phyloP scores from a whole-genome alignment of 1,140 invertebrate species.

The Drosophila ironensis region DNA sequence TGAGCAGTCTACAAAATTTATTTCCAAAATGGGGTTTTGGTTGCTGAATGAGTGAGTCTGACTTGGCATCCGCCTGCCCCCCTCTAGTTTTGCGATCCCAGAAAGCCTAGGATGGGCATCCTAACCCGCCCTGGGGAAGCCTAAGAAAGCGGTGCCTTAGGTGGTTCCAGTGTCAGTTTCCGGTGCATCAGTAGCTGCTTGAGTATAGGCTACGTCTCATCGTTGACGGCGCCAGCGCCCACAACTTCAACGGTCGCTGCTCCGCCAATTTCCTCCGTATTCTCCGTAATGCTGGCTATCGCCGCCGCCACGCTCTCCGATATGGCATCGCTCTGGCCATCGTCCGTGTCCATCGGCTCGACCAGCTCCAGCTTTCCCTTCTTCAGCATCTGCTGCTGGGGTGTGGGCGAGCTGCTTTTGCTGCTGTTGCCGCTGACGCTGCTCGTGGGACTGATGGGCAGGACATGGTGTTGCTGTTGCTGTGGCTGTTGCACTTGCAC shows the following conservation, averaged over 20 bases:
- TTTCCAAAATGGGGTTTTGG: constrained; percentile 64
- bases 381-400: constrained; percentile 36
- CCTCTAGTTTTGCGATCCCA: constrained; percentile 9
- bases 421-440: constrained; percentile 61
- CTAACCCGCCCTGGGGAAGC: constrained; percentile 9
- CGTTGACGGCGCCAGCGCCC: constrained; percentile 60
- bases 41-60: constrained; percentile 44
- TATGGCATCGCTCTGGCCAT: constrained; percentile 35
- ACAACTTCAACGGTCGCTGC: constrained; percentile 64
- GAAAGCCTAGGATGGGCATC: constrained; percentile 45
- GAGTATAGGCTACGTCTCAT: constrained; percentile 82
- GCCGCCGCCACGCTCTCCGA: constrained; percentile 44
- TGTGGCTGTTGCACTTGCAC: constrained; percentile 40
- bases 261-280: constrained; percentile 45
- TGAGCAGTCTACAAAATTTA: constrained; percentile 70
- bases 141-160: constrained; percentile 8
- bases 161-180: constrained; percentile 57
- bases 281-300: constrained; percentile 42
- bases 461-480: constrained; percentile 57
- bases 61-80: constrained; percentile 2
- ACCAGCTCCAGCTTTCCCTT: constrained; percentile 49
- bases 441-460: constrained; percentile 76
- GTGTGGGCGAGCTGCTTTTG: constrained; percentile 70
- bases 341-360: constrained; percentile 69
- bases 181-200: constrained; percentile 80